These are phyloP conservation scores for Anoplius nigerrimus DNA, from an alignment of 2,888 invertebrate species.

Conservation along the genomic window DNA sequence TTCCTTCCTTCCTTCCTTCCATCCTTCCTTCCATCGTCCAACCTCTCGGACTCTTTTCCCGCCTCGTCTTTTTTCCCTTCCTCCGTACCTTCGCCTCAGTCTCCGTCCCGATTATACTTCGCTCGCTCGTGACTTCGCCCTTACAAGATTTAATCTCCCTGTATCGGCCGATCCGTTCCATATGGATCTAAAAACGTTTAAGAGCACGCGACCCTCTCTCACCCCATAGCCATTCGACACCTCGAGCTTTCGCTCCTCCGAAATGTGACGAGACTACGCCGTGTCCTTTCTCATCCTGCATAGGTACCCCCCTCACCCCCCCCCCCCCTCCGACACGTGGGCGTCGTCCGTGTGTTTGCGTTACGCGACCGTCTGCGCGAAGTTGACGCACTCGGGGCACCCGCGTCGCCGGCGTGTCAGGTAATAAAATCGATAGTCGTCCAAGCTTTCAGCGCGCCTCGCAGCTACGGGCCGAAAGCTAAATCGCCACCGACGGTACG, in stretches of 20 bases:
- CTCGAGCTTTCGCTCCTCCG: neutral
- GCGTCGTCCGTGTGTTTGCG: constrained; percentile 14
- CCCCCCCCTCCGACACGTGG: constrained; percentile 33
- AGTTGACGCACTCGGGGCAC: constrained; percentile 12
- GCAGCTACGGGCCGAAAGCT: constrained; percentile 41
- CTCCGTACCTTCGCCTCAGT: constrained; percentile 14
- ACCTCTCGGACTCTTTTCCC: constrained; percentile 2
- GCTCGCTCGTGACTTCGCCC: constrained; percentile 22
- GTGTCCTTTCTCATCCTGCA: constrained; percentile 1
- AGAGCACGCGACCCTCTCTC: constrained; percentile 32
- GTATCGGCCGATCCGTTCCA: constrained; percentile 63
- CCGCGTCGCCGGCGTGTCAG: constrained; percentile 21
- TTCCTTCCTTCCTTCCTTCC: constrained; percentile 24
- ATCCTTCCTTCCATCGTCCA: constrained; percentile 16
- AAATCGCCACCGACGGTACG: constrained; percentile 30
- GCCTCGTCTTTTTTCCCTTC: neutral
- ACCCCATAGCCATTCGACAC: constrained; percentile 9
- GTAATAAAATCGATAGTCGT: constrained; percentile 46
- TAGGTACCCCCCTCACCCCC: constrained; percentile 26
- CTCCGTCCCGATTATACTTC: constrained; percentile 24
- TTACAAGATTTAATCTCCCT: constrained; percentile 34
- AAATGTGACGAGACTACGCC: constrained; percentile 27
- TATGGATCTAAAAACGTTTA: constrained; percentile 51
- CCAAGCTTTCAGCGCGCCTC: constrained; percentile 9
- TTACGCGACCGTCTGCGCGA: constrained; percentile 16